These are phyloP conservation scores for Alouatta palliata DNA, from an alignment of 2,113 vertebrate genomes.

Conservation along the genomic window DNA sequence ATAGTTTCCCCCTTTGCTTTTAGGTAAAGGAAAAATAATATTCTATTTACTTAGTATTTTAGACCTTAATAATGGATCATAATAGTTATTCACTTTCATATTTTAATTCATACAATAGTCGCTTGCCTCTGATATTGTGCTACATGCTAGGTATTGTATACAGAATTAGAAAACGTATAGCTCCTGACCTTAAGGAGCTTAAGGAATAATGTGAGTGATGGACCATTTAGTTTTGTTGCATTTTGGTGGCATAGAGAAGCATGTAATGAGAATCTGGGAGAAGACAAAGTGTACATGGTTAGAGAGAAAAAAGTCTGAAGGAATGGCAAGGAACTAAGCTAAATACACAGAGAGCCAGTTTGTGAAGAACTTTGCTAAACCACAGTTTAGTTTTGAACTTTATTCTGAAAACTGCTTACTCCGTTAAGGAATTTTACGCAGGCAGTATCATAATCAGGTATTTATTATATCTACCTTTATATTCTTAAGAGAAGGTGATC, in stretches of 20 bases:
- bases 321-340: background rate
- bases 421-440: background rate
- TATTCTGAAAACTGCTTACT: background rate
- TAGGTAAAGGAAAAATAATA: background rate
- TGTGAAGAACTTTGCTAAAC: background rate
- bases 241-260: background rate
- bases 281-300: background rate
- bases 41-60: background rate
- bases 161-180: background rate
- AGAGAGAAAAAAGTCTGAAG: background rate
- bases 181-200: background rate
- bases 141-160: background rate
- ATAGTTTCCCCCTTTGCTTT: background rate
- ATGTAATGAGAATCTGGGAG: background rate
- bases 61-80: background rate
- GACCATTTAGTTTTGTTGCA: background rate
- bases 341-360: background rate
- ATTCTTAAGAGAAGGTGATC: background rate
- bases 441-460: background rate
- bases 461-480: background rate
- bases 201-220: background rate
- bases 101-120: background rate
- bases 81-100: background rate
- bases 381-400: background rate
- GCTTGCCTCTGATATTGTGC: background rate